phyloP scores from a whole-genome alignment of 2,797 vertebrate genomes.

The Falco biarmicus region DNA sequence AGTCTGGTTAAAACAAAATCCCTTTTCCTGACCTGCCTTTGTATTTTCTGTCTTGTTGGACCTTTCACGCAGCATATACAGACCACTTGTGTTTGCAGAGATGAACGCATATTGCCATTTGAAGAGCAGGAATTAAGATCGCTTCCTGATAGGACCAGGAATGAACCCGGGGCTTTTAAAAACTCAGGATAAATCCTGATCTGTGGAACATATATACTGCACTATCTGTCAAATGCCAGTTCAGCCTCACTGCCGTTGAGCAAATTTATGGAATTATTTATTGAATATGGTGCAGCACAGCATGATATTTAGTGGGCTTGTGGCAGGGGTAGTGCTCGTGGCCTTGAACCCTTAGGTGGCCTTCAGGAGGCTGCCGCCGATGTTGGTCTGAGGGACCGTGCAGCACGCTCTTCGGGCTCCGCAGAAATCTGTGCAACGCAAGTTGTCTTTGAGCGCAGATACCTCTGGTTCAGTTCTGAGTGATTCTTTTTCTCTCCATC shows the following conservation, averaged over 20 bases:
- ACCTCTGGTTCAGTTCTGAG: rapidly evolving
- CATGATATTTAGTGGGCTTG: not conserved
- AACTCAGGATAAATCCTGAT: not conserved
- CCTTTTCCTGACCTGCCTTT: not conserved
- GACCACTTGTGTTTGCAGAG: not conserved
- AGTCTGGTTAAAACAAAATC: not conserved
- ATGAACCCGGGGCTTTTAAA: not conserved
- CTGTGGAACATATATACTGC: rapidly evolving
- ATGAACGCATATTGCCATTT: not conserved
- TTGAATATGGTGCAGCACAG: not conserved
- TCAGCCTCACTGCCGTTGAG: not conserved
- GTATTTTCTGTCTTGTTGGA: not conserved
- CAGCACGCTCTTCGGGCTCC: rapidly evolving
- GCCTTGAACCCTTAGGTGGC: not conserved
- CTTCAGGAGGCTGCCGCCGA: not conserved
- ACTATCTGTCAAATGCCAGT: not conserved
- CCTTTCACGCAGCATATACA: not conserved
- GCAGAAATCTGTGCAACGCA: rapidly evolving
- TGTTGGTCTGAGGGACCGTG: not conserved
- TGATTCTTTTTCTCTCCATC: not conserved
- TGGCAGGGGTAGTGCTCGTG: not conserved
- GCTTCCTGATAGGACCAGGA: not conserved
- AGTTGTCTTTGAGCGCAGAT: not conserved
- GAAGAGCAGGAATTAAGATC: not conserved
- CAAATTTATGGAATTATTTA: too few species aligned